phyloP scores from a whole-genome alignment of 2,797 vertebrate genomes.

The Pangasius mekongensis region DNA sequence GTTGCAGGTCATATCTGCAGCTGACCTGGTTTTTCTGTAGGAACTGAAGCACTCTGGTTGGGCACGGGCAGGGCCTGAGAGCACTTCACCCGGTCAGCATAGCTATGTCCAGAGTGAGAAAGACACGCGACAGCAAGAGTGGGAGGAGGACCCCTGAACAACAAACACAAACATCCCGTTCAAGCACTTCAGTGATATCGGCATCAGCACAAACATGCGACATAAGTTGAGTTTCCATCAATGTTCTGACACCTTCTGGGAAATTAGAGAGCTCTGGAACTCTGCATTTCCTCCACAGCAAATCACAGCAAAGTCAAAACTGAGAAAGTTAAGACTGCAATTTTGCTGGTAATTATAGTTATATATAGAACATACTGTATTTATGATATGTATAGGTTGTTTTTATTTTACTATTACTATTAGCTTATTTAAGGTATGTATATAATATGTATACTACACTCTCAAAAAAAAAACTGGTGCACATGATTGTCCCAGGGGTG shows the following conservation, averaged over 20 bases:
- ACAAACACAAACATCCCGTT: conserved; percentile 45
- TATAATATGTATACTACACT: not conserved
- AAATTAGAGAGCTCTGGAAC: not conserved
- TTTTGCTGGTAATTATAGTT: not conserved
- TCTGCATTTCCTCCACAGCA: not conserved
- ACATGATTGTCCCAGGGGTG: too few species aligned
- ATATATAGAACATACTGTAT: not conserved
- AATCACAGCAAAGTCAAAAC: not conserved
- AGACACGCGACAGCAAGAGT: conserved; percentile 80
- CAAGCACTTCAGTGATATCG: not conserved
- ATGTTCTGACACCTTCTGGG: not conserved
- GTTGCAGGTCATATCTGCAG: not conserved
- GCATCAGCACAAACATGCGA: not conserved
- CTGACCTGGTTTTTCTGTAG: conserved; percentile 78
- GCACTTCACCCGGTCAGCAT: conserved; percentile 95
- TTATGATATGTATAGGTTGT: not conserved
- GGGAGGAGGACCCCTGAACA: conserved; percentile 81
- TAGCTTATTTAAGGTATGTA: not conserved
- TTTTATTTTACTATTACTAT: not conserved
- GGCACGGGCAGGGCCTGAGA: conserved; percentile 76
- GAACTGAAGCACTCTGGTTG: conserved; percentile 61
- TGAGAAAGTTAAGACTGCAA: not conserved
- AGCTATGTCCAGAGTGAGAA: conserved; percentile 88
- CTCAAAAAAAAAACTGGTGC: too few species aligned
- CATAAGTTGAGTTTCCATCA: not conserved